Evolutionary conservation across 2,888 invertebrate species (phyloP), one percentile per base, ranked within the genome.

Genomic region (Phanerotoma sp.): DNA sequence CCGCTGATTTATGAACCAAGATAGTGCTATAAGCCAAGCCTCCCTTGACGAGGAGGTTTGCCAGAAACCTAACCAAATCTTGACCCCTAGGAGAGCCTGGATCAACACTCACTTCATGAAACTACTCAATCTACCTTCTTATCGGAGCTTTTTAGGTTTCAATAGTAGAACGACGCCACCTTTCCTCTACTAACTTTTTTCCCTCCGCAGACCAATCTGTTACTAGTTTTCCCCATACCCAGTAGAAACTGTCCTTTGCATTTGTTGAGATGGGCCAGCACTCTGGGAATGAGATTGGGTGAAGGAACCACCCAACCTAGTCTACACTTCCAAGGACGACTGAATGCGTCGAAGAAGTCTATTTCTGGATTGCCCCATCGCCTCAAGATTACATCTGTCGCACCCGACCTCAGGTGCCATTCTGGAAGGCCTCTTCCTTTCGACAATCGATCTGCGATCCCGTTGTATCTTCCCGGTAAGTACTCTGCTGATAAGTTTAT

Each of bases 401-500:
- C 52, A 6, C 4, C 15, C 2, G 52, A 37, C 1, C 32, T 25
- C 13, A 46, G 35, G 18, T 52, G 52, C 46, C 52, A 52, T 10
- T 52, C 38, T 16, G 52, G 46, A 2, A 38, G 46, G 3, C n/a
- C 11, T 5, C 20, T 28, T 21, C 21, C 11, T 32, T 32, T 30
- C 1, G 69, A 70, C 2, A 69, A 58, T 5, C 60, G 52, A 38
- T 69, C 68, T 5, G 69, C 67, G 20, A 66, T 65, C 4, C 64
- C 62, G 51, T 71, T 70, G 68, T 64, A 66, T n/a, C n/a, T n/a
- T n/a, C n/a, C n/a, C n/a, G n/a, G n/a, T n/a, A n/a, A n/a, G n/a
- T n/a, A n/a, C n/a, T 15, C 55, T 50, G 63, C 62, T 44, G 64
- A 51, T 3, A 71, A 42, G 3, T 48, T 54, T 25, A 64, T 57